A percentile compares a stretch with the other conserved stretches of the same genome.
phyloP scores from a whole-genome alignment of 2,113 vertebrate species.

The Saccopteryx bilineata region DNA sequence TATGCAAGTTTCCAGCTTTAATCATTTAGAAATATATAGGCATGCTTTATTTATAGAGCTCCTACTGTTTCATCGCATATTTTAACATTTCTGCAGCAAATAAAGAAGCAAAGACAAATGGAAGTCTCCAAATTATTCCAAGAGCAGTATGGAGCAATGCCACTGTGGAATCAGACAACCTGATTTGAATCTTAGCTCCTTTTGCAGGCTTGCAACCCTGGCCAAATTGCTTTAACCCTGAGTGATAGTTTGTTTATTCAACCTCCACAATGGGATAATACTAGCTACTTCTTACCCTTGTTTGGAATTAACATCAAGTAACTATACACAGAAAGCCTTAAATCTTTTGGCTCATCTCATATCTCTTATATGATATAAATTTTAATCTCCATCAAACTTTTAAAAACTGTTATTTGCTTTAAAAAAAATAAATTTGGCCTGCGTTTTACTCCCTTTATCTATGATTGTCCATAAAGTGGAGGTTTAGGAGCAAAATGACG shows the following conservation, averaged over 20 bases:
- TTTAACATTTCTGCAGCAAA: slow-evolving; percentile 55
- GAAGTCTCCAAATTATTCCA: neutral
- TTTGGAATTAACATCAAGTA: neutral
- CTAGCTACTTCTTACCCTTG: neutral
- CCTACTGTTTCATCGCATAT: neutral
- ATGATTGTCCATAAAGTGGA: neutral
- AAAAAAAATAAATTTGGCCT: neutral
- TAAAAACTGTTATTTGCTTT: neutral
- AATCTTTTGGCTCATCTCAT: neutral
- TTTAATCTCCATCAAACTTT: neutral
- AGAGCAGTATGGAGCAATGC: neutral
- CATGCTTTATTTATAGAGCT: slow-evolving; percentile 12
- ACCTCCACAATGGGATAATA: neutral
- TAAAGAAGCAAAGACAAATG: slow-evolving; percentile 16
- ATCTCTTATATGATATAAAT: neutral
- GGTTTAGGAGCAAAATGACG: slow-evolving; percentile 32
- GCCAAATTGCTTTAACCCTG: neutral
- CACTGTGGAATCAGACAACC: neutral
- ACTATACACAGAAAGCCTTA: neutral
- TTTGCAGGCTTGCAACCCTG: neutral
- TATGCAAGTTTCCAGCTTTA: neutral
- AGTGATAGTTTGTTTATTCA: neutral
- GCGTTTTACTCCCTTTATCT: neutral
- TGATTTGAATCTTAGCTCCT: neutral
- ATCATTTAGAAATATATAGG: slow-evolving; percentile 16